Evolutionary conservation across 2,113 vertebrate genomes (phyloP), one percentile per base, ranked within the genome.

Genomic region (Elachura formosa): DNA sequence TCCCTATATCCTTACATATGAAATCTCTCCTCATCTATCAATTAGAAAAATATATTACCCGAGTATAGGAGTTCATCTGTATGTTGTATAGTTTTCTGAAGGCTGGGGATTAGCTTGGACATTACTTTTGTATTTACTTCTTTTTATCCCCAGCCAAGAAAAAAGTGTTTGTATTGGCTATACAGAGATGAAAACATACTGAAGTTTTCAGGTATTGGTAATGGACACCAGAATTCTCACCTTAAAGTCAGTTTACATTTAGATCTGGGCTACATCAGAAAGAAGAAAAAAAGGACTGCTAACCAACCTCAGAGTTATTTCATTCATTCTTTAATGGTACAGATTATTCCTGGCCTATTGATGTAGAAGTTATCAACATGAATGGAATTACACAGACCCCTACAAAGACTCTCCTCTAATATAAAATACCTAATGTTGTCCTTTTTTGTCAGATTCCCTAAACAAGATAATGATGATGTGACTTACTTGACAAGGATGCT

Each of bases 1-100:
- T 95, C 87, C 83, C 48, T 92, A 82, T 78, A 94, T 96, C 87
- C 90, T 55, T 92, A 92, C 43, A 18, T 73, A 68, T 87, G 78
- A 96, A 94, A 93, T 89, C 84, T 97, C 89, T 96, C 91, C 84
- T 94, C 76, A 51, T 91, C 80, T 95, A 40, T 95, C 83, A n/a
- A 66, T 87, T 84, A 54, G 52, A 52, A 40, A 84, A 90, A 96
- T 73, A 45, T 23, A 72, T 69, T 82, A 17, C 12, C 67, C 7
- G 10, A 59, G 29, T 64, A 59, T 21, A 56, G 59, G 41, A 68
- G 91, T 80, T 76, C 67, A 73, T 80, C 41, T 93, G 46, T 12
- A 3, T 49, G 15, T 84, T 93, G 8, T 48, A 29, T 78, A 81
- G 18, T 68, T 58, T 89, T 87, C 72, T 88, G 58, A 79, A 83